Conservation (phyloP, 92 coral and sea anemone species). For the Pocillopora meandrina region DNA sequence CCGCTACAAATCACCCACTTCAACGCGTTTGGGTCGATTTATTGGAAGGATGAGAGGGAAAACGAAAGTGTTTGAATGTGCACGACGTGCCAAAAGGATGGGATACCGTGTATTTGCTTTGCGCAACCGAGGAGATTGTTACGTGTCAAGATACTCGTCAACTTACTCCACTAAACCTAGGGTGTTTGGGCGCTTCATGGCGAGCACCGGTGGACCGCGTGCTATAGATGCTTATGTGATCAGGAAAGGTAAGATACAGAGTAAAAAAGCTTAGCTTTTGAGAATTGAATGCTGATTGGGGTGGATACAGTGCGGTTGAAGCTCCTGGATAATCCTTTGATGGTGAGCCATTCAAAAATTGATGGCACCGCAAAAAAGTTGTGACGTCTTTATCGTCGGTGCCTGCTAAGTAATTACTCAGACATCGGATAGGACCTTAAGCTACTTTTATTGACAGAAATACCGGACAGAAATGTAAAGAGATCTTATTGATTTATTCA, state of each 20-base stretch:
- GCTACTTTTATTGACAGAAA: background rate
- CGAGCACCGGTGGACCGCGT: slow-evolving; percentile 31
- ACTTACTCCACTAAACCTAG: slow-evolving; percentile 19
- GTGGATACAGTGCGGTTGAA: too few relatives aligned
- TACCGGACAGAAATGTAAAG: background rate
- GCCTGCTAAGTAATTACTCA: background rate
- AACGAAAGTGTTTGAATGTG: slow-evolving; percentile 30
- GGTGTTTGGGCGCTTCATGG: slow-evolving; percentile 34
- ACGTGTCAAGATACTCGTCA: slow-evolving; percentile 21
- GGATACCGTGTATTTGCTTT: slow-evolving; percentile 32
- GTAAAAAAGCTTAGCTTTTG: too few relatives aligned
- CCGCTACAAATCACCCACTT: slow-evolving; percentile 25
- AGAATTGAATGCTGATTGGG: too few relatives aligned
- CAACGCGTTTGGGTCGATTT: slow-evolving; percentile 31
- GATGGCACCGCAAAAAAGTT: too few relatives aligned
- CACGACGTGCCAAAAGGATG: slow-evolving; percentile 17
- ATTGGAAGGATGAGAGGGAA: slow-evolving; percentile 37
- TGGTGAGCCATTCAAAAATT: too few relatives aligned
- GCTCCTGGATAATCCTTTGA: too few relatives aligned
- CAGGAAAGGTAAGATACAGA: slow-evolving; percentile 25
- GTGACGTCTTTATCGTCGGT: too few relatives aligned
- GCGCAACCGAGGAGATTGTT: slow-evolving; percentile 43
- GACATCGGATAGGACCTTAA: background rate
- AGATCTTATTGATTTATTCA: background rate
- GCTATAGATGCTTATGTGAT: slow-evolving; percentile 38